Evolutionary conservation across 2,888 invertebrate genomes (phyloP).

Genomic region (Punctoribates punctum): DNA sequence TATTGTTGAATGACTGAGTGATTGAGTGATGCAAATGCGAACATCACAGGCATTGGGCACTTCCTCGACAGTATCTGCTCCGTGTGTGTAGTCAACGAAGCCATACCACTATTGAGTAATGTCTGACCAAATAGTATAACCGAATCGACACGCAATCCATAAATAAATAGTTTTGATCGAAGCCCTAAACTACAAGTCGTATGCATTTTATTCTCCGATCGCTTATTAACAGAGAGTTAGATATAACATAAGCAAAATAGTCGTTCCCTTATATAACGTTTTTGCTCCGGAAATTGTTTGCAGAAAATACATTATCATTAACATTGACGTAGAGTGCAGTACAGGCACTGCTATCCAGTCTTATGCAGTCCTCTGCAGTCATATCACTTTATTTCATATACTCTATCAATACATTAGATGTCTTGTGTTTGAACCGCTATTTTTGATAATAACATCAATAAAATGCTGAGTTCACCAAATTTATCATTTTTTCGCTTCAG

Average conservation of each 20-base stretch:
- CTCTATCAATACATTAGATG: neutral
- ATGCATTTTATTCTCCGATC: neutral
- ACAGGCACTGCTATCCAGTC: neutral
- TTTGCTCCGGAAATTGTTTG: constrained; percentile 32
- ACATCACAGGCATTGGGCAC: neutral
- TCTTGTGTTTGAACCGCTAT: constrained; percentile 16
- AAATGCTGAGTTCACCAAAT: neutral
- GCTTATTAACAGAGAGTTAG: constrained; percentile 21
- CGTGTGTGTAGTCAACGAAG: neutral
- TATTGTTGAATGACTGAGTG: neutral
- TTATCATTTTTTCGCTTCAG: neutral
- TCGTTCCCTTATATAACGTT: constrained; percentile 9
- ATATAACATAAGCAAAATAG: constrained; percentile 20
- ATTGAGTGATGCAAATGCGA: constrained; percentile 20
- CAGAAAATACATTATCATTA: constrained; percentile 34
- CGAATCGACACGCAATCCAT: constrained; percentile 26
- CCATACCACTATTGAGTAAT: neutral
- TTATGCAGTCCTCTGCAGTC: neutral
- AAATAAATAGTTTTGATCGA: constrained; percentile 18
- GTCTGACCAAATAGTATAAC: constrained; percentile 5
- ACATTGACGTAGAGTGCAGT: constrained; percentile 20
- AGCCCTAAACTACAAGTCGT: constrained; percentile 13
- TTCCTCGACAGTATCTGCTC: neutral
- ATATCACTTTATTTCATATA: constrained; percentile 10
- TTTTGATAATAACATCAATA: constrained; percentile 30